Evolutionary conservation across 2,797 vertebrate species (phyloP).

Genomic region (Phrynocephalus forsythii): DNA sequence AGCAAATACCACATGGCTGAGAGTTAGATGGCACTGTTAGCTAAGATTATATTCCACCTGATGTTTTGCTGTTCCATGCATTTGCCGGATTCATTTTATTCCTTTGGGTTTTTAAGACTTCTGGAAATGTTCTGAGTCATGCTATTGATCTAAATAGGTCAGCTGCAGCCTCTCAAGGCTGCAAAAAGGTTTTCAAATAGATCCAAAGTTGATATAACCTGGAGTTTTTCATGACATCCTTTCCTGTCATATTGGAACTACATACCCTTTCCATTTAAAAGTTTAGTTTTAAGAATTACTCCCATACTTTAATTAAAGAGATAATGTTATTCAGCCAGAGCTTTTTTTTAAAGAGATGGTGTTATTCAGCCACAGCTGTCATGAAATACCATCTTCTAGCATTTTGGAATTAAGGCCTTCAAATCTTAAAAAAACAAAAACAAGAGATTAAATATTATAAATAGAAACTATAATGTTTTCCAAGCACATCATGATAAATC

Average conservation of each 20-base stretch:
- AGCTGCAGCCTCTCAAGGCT: background rate
- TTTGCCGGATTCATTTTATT: slow-evolving; percentile 50
- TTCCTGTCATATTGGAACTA: background rate
- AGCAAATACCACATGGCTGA: slow-evolving; percentile 27
- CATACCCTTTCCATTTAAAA: background rate
- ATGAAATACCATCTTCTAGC: background rate
- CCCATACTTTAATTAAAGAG: background rate
- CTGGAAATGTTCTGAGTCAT: slow-evolving; percentile 48
- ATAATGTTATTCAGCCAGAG: background rate
- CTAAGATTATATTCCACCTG: slow-evolving; percentile 29
- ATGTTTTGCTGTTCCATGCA: slow-evolving; percentile 32
- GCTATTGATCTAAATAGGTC: slow-evolving; percentile 37
- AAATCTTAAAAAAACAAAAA: background rate
- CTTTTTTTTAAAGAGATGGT: too few species aligned
- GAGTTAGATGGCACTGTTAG: slow-evolving; percentile 65
- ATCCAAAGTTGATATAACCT: slow-evolving; percentile 14
- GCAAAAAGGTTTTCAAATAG: slow-evolving; percentile 19
- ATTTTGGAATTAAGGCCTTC: background rate
- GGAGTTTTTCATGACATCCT: background rate
- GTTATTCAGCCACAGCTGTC: background rate
- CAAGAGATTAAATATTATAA: background rate
- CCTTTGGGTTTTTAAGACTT: slow-evolving; percentile 23
- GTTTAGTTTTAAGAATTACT: background rate
- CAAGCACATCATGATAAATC: background rate
- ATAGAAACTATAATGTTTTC: background rate